Evolutionary conservation across 2,888 invertebrate species (phyloP).

Genomic region (Philopedon plagiatum): DNA sequence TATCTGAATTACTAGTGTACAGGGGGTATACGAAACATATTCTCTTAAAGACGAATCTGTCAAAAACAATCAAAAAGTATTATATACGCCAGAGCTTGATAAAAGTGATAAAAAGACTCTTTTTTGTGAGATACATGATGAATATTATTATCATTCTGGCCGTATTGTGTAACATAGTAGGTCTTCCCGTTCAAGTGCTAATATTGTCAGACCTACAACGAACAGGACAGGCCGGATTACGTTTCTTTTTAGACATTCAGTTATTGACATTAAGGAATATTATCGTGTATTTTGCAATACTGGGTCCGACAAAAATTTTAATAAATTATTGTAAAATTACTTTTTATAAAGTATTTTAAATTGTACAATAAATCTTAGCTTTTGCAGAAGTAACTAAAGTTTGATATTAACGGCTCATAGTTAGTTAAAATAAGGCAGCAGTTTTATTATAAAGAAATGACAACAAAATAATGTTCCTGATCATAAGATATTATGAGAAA

Average conservation of each 20-base stretch:
- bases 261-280: background rate
- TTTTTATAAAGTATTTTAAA: conserved; percentile 48
- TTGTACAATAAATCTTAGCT: conserved; percentile 58
- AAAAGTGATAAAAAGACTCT: conserved; percentile 23
- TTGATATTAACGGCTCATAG: conserved; percentile 45
- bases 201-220: background rate
- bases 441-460: conserved; percentile 49
- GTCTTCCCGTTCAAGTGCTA: background rate
- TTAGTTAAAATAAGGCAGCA: conserved; percentile 52
- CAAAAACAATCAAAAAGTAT: conserved; percentile 40
- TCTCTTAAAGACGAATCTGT: conserved; percentile 18
- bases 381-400: conserved; percentile 54
- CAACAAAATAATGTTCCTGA: conserved; percentile 49
- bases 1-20: conserved; percentile 9
- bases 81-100: conserved; percentile 39
- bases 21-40: background rate
- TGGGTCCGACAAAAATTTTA: conserved; percentile 8
- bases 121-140: conserved; percentile 16
- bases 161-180: background rate
- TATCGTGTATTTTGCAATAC: conserved; percentile 19
- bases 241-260: background rate
- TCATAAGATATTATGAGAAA: conserved; percentile 54
- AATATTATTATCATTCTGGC: background rate
- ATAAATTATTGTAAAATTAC: conserved; percentile 42
- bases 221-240: background rate